Conservation (phyloP, 2,797 vertebrate genomes). For the Dromococcyx pavoninus region DNA sequence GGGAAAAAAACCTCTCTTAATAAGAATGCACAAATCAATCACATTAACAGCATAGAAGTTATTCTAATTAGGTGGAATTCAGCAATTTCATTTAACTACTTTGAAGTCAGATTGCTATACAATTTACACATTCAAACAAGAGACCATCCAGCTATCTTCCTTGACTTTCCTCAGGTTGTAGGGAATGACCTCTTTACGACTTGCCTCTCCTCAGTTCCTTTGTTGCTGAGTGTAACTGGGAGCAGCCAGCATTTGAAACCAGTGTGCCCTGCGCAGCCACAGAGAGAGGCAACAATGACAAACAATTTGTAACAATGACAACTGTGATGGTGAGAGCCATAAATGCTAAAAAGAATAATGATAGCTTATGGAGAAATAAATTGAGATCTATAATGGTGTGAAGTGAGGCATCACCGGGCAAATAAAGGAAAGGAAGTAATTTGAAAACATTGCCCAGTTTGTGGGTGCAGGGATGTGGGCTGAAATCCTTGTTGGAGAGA, state of each 20-base stretch:
- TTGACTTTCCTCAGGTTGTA: neutral
- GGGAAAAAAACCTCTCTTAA: neutral
- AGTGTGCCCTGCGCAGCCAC: fast-evolving
- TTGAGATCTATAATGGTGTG: neutral
- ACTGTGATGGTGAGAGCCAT: neutral
- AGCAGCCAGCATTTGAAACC: neutral
- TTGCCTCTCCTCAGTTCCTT: neutral
- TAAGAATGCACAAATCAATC: neutral
- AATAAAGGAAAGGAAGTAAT: neutral
- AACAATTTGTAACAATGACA: neutral
- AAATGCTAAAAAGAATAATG: neutral
- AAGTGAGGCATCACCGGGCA: neutral
- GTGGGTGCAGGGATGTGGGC: fast-evolving
- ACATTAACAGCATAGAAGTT: neutral
- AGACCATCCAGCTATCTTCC: neutral
- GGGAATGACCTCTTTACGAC: neutral
- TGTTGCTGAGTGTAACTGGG: neutral
- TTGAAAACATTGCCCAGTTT: neutral
- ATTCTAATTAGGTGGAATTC: neutral
- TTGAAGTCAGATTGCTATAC: neutral
- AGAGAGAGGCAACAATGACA: neutral
- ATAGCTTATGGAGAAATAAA: neutral
- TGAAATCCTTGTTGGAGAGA: neutral
- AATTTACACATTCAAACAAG: neutral
- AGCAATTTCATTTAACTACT: neutral